Percentiles rank a stretch among this genome's conserved stretches.
phyloP scores from a whole-genome alignment of 2,888 invertebrate species.

The Pheosia gnoma region DNA sequence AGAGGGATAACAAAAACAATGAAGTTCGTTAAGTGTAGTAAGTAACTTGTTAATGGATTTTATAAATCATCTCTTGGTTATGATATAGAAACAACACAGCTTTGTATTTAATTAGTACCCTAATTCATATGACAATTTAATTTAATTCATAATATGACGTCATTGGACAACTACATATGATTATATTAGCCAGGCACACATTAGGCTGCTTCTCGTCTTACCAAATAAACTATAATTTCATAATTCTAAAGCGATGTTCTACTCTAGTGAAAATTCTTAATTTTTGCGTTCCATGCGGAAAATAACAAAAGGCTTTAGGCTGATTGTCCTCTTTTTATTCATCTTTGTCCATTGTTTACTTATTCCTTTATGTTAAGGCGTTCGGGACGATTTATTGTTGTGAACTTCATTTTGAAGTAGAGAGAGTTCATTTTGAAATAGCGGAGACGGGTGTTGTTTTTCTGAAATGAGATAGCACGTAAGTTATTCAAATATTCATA shows the following conservation, averaged over 20 bases:
- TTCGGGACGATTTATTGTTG: background rate
- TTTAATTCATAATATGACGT: too few species aligned
- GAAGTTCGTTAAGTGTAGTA: too few species aligned
- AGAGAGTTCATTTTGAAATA: background rate
- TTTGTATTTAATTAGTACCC: too few species aligned
- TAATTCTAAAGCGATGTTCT: conserved; percentile 20
- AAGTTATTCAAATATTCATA: background rate
- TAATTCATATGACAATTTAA: too few species aligned
- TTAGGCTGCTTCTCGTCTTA: too few species aligned
- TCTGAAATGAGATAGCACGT: background rate
- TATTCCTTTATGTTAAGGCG: conserved; percentile 2
- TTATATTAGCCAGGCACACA: too few species aligned
- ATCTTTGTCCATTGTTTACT: conserved; percentile 32
- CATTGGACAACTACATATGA: too few species aligned
- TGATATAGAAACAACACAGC: too few species aligned
- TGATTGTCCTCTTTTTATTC: conserved; percentile 41
- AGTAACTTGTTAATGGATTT: too few species aligned
- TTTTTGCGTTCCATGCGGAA: conserved; percentile 39
- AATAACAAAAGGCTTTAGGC: conserved; percentile 34
- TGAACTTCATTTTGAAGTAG: background rate
- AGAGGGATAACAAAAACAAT: too few species aligned
- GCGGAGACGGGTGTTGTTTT: background rate
- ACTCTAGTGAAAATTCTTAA: conserved; percentile 19
- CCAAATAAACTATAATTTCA: background rate
- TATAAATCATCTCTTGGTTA: too few species aligned